Evolutionary conservation across 2,888 invertebrate species (phyloP), one percentile per base, ranked within the genome.

Genomic region (Caenorhabditis sinica): DNA sequence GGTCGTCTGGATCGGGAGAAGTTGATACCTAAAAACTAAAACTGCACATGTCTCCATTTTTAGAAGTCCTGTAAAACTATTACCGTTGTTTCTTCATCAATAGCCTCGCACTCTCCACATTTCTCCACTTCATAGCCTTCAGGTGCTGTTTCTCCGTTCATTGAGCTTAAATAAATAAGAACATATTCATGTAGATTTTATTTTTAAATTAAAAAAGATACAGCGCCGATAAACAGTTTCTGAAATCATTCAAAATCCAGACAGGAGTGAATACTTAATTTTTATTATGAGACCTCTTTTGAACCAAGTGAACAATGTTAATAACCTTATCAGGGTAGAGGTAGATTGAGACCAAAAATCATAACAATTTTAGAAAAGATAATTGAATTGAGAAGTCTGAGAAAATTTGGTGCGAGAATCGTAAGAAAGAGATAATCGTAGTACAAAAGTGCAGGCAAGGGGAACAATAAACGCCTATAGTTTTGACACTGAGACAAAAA

Each of bases 81-180:
- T 33, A 79, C 71, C 53, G 58, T 45, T 56, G 65, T 36, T n/a
- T 66, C 79, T 25, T 75, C 81, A 9, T 85, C 84, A n/a, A 66
- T 68, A 2, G 65, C 84, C 20, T 86, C 86, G 8, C 36, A 33
- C 60, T 87, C 86, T 63, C 85, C 86, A 66, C 84, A 69, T 53
- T 75, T 86, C 17, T 87, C 86, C 9, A 85, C 77, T 51, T 79
- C 83, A 17, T 80, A 73, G n/a, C 86, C 86, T 40, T 85, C 87
- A 3, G 77, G 79, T 23, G 82, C 53, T n/a, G 85, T 85, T 58
- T 77, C 82, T 13, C 68, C 72, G 53, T 74, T 63, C 84, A 84
- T 82, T 15, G n/a, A n/a, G 49, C 45, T 66, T 49, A 9, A 66
- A 30, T n/a, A 5, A 28, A 28, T 13, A 28, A 3, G 2, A 56